Percentiles rank a stretch among this genome's conserved stretches.
Evolutionary conservation across 2,888 invertebrate species (phyloP).

Genomic region (Andricus curvator): DNA sequence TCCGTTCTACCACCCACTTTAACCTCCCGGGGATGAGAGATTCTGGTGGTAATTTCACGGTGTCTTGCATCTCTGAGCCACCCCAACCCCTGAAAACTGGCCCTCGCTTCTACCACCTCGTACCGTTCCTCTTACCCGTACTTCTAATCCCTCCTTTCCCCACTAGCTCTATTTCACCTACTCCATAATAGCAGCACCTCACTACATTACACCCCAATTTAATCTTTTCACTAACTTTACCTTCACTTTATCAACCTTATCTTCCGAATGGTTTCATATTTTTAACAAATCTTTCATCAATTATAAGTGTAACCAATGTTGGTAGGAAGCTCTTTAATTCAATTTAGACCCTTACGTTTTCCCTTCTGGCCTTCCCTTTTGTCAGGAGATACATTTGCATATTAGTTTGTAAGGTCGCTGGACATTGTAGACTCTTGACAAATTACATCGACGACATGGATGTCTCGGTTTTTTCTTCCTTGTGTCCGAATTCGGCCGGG

Average conservation of each 20-base stretch:
- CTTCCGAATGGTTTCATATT: no score
- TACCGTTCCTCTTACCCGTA: slow-evolving; percentile 54
- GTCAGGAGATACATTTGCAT: background rate
- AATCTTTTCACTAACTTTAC: slow-evolving; percentile 41
- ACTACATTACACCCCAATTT: slow-evolving; percentile 4
- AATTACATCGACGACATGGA: slow-evolving; percentile 23
- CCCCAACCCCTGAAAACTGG: slow-evolving; percentile 62
- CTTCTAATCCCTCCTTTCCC: slow-evolving; percentile 46
- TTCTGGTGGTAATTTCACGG: slow-evolving; percentile 82
- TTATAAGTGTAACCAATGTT: no score
- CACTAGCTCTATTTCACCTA: slow-evolving; percentile 13
- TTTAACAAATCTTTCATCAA: no score
- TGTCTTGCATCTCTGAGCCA: slow-evolving; percentile 81
- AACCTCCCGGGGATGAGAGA: slow-evolving; percentile 72
- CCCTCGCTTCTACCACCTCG: slow-evolving; percentile 44
- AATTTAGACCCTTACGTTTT: no score
- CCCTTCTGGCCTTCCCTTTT: background rate
- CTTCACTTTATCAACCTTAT: background rate
- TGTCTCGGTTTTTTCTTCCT: slow-evolving; percentile 43
- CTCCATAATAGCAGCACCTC: slow-evolving; percentile 18
- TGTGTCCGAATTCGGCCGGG: slow-evolving; percentile 54
- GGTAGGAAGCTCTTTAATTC: no score
- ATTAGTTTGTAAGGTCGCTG: background rate
- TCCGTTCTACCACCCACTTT: slow-evolving; percentile 75
- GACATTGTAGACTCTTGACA: slow-evolving; percentile 8